Conservation (phyloP, 2,113 vertebrate genomes). For the Thamnaconus septentrionalis region DNA sequence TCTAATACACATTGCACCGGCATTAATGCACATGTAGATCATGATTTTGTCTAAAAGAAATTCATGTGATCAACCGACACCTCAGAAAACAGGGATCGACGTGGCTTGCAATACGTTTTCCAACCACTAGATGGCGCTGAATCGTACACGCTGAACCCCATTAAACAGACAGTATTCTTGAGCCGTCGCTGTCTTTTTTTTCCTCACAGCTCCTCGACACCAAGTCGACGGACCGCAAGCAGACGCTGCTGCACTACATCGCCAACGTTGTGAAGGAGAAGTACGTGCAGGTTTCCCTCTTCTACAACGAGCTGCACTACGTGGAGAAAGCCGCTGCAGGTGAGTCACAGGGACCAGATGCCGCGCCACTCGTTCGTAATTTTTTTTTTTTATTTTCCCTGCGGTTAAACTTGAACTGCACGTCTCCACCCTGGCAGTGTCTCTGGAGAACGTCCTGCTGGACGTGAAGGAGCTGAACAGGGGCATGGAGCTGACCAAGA, state of each 20-base stretch:
- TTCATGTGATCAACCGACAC: too few species aligned
- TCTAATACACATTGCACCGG: too few species aligned
- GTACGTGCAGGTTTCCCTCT: slow-evolving; percentile 87
- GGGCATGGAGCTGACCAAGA: slow-evolving; percentile 91
- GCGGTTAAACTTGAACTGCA: too few species aligned
- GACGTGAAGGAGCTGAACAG: slow-evolving; percentile 93
- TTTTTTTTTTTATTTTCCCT: background rate
- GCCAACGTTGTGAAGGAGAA: slow-evolving; percentile 95
- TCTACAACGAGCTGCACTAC: slow-evolving; percentile 94
- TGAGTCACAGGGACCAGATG: slow-evolving; percentile 49
- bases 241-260: slow-evolving; percentile 94
- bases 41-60: too few species aligned
- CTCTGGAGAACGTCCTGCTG: slow-evolving; percentile 91
- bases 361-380: background rate
- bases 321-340: slow-evolving; percentile 96
- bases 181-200: background rate
- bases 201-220: slow-evolving; percentile 87
- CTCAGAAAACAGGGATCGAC: too few species aligned
- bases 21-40: too few species aligned
- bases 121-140: too few species aligned
- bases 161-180: background rate
- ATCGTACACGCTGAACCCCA: background rate
- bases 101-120: too few species aligned
- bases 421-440: slow-evolving; percentile 74
- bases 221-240: slow-evolving; percentile 93